A percentile compares a stretch with the other conserved stretches of the same genome.
phyloP scores from a whole-genome alignment of 2,797 vertebrate species.

The Heliangelus exortis region DNA sequence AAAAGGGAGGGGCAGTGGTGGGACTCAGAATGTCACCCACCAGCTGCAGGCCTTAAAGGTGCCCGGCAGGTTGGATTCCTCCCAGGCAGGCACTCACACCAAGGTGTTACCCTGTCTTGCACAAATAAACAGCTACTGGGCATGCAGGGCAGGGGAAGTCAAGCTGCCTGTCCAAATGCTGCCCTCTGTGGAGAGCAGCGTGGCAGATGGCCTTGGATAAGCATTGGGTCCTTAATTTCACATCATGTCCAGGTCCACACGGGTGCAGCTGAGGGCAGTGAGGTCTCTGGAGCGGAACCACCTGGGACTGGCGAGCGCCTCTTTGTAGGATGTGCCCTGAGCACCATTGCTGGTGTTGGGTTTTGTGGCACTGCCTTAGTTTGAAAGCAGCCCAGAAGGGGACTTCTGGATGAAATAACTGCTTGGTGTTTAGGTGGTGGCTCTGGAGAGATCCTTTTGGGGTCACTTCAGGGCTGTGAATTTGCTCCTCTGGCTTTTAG shows the following conservation, averaged over 20 bases:
- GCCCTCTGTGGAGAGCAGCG: not conserved
- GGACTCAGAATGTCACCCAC: not conserved
- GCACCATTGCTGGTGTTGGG: accelerated
- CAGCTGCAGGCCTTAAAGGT: not conserved
- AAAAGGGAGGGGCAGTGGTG: not conserved
- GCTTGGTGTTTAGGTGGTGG: accelerated
- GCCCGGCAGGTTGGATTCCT: not conserved
- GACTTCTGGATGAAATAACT: not conserved
- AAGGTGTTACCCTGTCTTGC: not conserved
- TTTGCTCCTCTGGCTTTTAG: not conserved
- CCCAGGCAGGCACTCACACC: not conserved
- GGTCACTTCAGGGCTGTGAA: not conserved
- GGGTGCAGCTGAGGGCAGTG: accelerated
- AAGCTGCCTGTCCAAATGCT: not conserved
- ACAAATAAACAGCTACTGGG: not conserved
- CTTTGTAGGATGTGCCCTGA: not conserved
- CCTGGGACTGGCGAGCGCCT: accelerated
- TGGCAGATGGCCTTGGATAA: not conserved
- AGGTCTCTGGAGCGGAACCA: not conserved
- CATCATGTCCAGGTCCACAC: accelerated
- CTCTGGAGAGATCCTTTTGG: not conserved
- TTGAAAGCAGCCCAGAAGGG: not conserved
- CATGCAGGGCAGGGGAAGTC: accelerated
- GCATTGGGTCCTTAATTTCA: accelerated
- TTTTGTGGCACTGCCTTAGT: accelerated